Evolutionary conservation across 2,113 vertebrate genomes (phyloP), one percentile per base, ranked within the genome.

Genomic region (Microtus montanus): DNA sequence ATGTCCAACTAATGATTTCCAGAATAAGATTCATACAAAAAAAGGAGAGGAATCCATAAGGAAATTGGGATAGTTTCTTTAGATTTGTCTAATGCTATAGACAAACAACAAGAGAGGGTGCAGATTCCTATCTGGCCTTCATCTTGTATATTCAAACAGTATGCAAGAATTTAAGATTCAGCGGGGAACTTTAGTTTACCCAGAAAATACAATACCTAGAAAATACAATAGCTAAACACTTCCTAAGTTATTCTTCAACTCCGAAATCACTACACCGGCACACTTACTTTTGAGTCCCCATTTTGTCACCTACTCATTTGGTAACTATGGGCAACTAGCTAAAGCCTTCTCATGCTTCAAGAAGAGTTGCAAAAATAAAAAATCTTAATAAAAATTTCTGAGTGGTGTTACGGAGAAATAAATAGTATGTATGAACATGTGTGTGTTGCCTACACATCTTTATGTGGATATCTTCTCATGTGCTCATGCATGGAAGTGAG

Each of bases 181-280:
- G 8, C 6, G 44, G 54, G 20, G 22, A 68, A 7, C 68, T 87
- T 52, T 15, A 54, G 73, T 71, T 77, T 87, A 70, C 28, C 63
- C 30, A 70, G 44, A 80, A 92, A 80, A 63, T n/a, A 41, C 13
- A 75, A 87, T 54, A 58, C 13, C 49, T 52, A 70, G 44, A 80
- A 92, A 80, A 63, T 33, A 41, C 17, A 75, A 87, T 54, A 58
- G 52, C 5, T 0, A 33, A 54, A 2, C 35, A 63, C 14, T 68
- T n/a, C 44, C 79, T 85, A 92, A 80, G 78, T 64, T 66, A 84
- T 83, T 88, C 33, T 38, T 85, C 78, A 78, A 78, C 71, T n/a
- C 5, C 44, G n/a, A 30, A 64, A 74, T 79, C 44, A 70, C 68
- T 75, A 9, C 24, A 49, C 63, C 35, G 70, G 15, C 7, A 90